These are phyloP conservation scores for Ardeotis arabs DNA, from an alignment of 2,113 vertebrate species.

Conservation along the genomic window DNA sequence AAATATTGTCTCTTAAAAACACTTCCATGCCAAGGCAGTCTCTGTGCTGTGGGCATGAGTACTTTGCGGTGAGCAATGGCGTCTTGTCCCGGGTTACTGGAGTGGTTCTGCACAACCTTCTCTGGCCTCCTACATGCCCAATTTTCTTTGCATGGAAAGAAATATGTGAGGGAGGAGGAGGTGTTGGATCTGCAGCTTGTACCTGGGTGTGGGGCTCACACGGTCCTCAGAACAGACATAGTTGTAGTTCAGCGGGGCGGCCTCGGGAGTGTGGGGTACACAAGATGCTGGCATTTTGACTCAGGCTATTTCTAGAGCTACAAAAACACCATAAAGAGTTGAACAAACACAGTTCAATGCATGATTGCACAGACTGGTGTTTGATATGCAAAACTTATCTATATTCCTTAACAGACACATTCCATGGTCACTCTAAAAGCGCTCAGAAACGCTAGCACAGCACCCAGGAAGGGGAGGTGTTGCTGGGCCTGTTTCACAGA, in stretches of 20 bases:
- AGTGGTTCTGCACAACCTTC: not conserved
- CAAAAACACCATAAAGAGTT: not conserved
- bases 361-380: not conserved
- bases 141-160: not conserved
- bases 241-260: not conserved
- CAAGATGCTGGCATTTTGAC: not conserved
- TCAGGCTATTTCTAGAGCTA: not conserved
- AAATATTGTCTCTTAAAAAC: not conserved
- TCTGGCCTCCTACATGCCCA: not conserved
- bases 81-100: not conserved
- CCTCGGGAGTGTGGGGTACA: not conserved
- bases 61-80: not conserved
- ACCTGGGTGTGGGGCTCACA: fast-evolving
- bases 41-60: not conserved
- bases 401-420: not conserved
- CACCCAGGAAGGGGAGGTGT: not conserved
- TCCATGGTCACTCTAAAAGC: not conserved
- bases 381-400: not conserved
- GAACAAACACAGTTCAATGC: not conserved
- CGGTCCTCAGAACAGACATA: not conserved
- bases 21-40: not conserved
- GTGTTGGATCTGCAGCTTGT: not conserved
- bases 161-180: not conserved
- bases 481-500: not conserved
- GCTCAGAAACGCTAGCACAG: not conserved